Evolutionary conservation across 2,113 vertebrate genomes (phyloP), one percentile per base, ranked within the genome.

Genomic region (Arothron firmamentum): DNA sequence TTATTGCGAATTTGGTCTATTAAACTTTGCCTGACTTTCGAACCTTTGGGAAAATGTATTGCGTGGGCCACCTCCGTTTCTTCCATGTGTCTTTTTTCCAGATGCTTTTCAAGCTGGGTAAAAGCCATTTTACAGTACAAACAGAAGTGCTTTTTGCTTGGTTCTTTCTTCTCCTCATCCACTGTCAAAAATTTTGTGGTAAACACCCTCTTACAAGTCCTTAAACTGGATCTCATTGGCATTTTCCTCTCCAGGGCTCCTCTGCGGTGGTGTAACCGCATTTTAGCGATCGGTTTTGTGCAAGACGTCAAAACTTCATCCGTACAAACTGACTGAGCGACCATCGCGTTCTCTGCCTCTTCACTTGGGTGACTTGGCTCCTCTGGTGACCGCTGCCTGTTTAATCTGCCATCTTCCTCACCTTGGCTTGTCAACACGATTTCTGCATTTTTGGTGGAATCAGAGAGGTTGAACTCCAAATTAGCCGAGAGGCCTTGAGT

Each of bases 1-100:
- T 75, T 87, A 62, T 83, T 81, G 9, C 82, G 79, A 60, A 87
- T 87, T 70, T 89, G 77, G 46, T 85, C 78, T 23, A 89, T 71
- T 75, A 87, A 52, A 8, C 28, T 31, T 53, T 84, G 82, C 45
- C 83, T 87, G 43, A 87, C 70, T 73, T 86, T 87, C 47, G 86
- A 88, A 38, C 83, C 83, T 75, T 79, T 87, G 9, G 85, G 86
- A 41, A 87, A 84, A 53, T 81, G 80, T 56, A 85, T 70, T 23
- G 86, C 86, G 34, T 87, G 79, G 16, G 84, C 69, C 34, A 88
- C 86, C 38, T 85, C 86, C 0, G 72, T 79, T 82, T 89, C 86
- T 6, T 84, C 80, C 0, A 71, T 41, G 25, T 89, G 87, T 16
- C 59, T 84, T 45, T 62, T 82, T 74, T 87, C 84, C 54, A 89